A percentile compares a stretch with the other conserved stretches of the same genome.
phyloP scores from a whole-genome alignment of 2,113 vertebrate genomes.

The Percina caprodes region DNA sequence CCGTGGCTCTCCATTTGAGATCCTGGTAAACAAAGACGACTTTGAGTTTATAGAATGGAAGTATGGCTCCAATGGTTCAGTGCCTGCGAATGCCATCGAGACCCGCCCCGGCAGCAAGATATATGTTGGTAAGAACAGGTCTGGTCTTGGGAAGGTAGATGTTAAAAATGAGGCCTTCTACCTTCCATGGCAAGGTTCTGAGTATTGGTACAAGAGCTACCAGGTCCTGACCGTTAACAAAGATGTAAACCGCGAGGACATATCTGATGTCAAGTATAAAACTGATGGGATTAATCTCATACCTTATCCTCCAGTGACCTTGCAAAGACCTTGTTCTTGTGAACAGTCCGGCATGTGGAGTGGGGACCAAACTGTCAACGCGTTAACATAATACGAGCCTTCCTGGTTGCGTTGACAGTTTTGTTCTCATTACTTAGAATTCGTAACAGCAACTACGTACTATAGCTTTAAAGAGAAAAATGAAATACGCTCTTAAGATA shows the following conservation, averaged over 20 bases:
- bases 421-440: too few species aligned
- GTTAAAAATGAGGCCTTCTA: slow-evolving; percentile 56
- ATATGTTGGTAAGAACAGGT: background rate
- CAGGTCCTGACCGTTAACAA: slow-evolving; percentile 62
- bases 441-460: too few species aligned
- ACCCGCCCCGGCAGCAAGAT: fast-evolving
- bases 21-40: slow-evolving; percentile 1
- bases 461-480: background rate
- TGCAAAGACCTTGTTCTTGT: slow-evolving; percentile 9
- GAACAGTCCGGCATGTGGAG: too few species aligned
- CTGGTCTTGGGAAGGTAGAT: background rate
- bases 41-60: background rate
- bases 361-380: too few species aligned
- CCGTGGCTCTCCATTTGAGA: background rate
- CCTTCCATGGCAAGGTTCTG: slow-evolving; percentile 59
- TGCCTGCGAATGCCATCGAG: background rate
- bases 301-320: slow-evolving; percentile 51
- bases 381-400: too few species aligned
- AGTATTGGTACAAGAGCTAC: slow-evolving; percentile 70
- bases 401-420: too few species aligned
- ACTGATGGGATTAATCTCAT: slow-evolving; percentile 17
- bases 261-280: slow-evolving; percentile 63
- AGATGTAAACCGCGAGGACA: slow-evolving; percentile 55
- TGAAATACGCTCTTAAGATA: background rate
- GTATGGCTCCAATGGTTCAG: background rate